Conservation (phyloP, 1,140 invertebrate species). For the Scaptodrosophila lebanonensis region DNA sequence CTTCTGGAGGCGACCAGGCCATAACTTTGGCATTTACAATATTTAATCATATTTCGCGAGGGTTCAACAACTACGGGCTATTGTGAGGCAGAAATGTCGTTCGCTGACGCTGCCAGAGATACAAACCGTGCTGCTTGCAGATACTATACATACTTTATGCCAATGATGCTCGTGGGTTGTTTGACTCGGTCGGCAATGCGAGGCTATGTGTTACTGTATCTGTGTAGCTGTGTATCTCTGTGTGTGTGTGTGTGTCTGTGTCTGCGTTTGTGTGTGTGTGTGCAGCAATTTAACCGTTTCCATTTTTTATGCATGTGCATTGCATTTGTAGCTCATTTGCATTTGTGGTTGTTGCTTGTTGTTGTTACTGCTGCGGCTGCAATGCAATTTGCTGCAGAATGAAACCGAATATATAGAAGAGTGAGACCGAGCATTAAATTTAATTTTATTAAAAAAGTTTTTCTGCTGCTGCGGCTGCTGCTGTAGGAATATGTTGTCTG, state of each 20-base stretch:
- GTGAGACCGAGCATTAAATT: constrained; percentile 56
- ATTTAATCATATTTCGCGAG: constrained; percentile 68
- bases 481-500: constrained; percentile 33
- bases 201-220: too few species aligned
- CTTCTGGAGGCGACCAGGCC: constrained; percentile 17
- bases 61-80: constrained; percentile 1
- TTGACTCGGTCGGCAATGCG: too few species aligned
- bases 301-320: constrained; percentile 72
- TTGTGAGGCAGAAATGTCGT: constrained; percentile 40
- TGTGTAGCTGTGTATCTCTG: too few species aligned
- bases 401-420: constrained; percentile 46
- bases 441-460: constrained; percentile 73
- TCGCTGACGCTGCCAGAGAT: constrained; percentile 3
- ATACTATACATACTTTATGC: constrained; percentile 49
- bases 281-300: constrained; percentile 55
- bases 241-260: too few species aligned
- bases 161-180: background rate
- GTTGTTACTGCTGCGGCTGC: constrained; percentile 34
- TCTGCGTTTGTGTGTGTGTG: too few species aligned
- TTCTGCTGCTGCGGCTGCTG: constrained; percentile 29
- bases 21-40: constrained; percentile 68
- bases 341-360: constrained; percentile 56
- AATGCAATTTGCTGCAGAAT: constrained; percentile 67
- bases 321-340: constrained; percentile 70
- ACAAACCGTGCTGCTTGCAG: background rate